phyloP scores from a whole-genome alignment of 2,797 vertebrate genomes.

The Lacerta bilineata region DNA sequence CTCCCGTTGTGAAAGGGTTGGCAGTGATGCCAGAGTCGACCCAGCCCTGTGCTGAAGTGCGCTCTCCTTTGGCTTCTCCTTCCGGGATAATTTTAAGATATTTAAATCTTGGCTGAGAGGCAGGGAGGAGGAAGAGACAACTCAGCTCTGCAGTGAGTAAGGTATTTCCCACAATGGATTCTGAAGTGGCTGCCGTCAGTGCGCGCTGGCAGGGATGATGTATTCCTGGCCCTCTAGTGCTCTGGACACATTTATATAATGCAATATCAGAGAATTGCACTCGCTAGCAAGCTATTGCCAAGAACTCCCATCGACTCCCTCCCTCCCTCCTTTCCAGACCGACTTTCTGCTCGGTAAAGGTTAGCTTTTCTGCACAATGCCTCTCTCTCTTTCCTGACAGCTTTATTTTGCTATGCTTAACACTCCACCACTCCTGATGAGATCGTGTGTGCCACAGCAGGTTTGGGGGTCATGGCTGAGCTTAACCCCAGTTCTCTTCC shows the following conservation, averaged over 20 bases:
- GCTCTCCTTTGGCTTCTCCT: neutral
- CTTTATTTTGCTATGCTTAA: neutral
- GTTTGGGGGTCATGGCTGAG: neutral
- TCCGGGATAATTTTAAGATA: neutral
- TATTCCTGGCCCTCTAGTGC: rapidly evolving
- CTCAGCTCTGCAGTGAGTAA: slow-evolving; percentile 7
- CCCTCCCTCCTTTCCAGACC: neutral
- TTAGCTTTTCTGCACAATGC: rapidly evolving
- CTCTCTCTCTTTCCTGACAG: neutral
- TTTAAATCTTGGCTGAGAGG: slow-evolving; percentile 1
- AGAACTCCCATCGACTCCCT: neutral
- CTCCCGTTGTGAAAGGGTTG: neutral
- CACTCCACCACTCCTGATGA: neutral
- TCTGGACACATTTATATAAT: neutral
- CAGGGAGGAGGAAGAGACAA: neutral
- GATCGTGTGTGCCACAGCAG: neutral
- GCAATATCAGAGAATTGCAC: neutral
- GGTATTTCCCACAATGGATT: neutral
- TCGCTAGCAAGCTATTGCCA: slow-evolving; percentile 11
- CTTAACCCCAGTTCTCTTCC: neutral
- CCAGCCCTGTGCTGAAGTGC: neutral
- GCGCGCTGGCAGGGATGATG: neutral
- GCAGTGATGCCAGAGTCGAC: too few relatives aligned
- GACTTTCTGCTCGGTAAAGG: neutral
- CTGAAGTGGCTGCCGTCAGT: neutral